A percentile compares a stretch with the other conserved stretches of the same genome.
Evolutionary conservation across 2,888 invertebrate genomes (phyloP).

Genomic region (Ceriagrion tenellum): DNA sequence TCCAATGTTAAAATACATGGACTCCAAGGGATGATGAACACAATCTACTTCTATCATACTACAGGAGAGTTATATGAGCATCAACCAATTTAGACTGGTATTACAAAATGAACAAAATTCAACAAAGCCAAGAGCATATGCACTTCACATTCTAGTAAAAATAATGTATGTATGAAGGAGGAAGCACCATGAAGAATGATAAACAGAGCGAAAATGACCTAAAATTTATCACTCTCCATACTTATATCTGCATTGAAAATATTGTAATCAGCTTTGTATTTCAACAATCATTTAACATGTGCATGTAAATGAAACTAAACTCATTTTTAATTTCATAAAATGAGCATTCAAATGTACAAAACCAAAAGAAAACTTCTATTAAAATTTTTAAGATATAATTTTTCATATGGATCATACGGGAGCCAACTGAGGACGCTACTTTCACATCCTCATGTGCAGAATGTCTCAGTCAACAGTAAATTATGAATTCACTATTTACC

Average conservation of each 20-base stretch:
- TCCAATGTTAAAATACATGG: background rate
- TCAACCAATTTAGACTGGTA: background rate
- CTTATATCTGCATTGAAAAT: background rate
- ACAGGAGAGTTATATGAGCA: background rate
- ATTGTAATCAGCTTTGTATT: background rate
- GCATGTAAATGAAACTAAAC: no score
- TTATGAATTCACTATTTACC: background rate
- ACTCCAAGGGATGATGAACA: no score
- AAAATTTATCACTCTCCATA: background rate
- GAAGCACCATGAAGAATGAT: background rate
- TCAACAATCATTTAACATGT: background rate
- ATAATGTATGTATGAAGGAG: background rate
- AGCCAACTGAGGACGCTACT: background rate
- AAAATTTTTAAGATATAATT: background rate
- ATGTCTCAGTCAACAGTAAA: background rate
- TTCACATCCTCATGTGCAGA: background rate
- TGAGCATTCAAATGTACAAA: background rate
- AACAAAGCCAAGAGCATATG: background rate
- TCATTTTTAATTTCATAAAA: background rate
- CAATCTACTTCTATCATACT: background rate
- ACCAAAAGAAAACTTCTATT: background rate
- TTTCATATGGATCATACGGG: background rate
- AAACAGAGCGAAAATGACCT: background rate
- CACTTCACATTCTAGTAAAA: background rate
- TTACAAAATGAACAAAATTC: background rate